Evolutionary conservation across 1,140 invertebrate genomes (phyloP).

Genomic region (Rhizoglyphus robini): DNA sequence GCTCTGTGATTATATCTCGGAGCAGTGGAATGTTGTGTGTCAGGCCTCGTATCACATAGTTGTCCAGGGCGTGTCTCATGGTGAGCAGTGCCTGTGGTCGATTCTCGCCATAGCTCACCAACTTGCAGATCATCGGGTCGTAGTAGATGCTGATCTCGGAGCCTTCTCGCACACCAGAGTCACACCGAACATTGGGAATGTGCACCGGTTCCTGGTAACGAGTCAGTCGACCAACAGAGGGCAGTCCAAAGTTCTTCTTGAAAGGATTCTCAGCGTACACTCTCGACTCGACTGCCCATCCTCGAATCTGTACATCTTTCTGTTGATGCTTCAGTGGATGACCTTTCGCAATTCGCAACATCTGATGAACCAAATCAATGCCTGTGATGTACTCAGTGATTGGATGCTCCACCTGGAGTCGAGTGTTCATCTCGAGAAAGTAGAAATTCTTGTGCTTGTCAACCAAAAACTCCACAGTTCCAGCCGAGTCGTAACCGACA

Average conservation of each 20-base stretch:
- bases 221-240: conserved; percentile 49
- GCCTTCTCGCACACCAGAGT: conserved; percentile 55
- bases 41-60: conserved; percentile 55
- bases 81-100: conserved; percentile 41
- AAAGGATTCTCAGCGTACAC: conserved; percentile 47
- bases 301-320: conserved; percentile 34
- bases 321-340: conserved; percentile 41
- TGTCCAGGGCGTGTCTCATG: conserved; percentile 49
- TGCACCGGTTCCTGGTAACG: conserved; percentile 47
- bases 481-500: conserved; percentile 51
- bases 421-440: conserved; percentile 64
- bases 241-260: conserved; percentile 54
- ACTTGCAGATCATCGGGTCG: conserved; percentile 60
- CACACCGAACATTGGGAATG: conserved; percentile 42
- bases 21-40: conserved; percentile 56
- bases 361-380: conserved; percentile 53
- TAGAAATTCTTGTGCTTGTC: conserved; percentile 54
- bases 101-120: conserved; percentile 26
- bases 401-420: conserved; percentile 55
- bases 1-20: conserved; percentile 49
- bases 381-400: conserved; percentile 57
- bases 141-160: conserved; percentile 59
- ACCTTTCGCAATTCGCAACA: conserved; percentile 50
- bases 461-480: conserved; percentile 57
- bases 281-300: conserved; percentile 51